Conservation (phyloP, 2,888 invertebrate species). For the Sthenelais limicola region DNA sequence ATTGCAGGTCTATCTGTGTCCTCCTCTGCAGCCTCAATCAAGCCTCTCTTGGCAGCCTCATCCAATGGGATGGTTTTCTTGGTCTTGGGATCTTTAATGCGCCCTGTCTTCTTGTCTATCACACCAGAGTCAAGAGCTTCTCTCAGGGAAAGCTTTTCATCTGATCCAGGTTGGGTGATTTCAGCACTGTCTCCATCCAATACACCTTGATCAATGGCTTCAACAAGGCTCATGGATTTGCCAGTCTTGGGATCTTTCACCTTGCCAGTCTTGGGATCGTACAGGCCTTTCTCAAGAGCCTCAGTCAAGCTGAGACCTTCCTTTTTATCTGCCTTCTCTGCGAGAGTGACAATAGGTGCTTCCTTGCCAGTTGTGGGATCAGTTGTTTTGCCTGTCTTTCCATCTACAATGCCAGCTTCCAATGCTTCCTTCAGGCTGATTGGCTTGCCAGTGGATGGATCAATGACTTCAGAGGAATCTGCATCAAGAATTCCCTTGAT, state of each 20-base stretch:
- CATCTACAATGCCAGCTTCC: conserved; percentile 69
- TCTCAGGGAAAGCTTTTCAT: conserved; percentile 75
- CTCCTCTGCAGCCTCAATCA: conserved; percentile 69
- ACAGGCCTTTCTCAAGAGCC: conserved; percentile 25
- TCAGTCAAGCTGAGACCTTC: conserved; percentile 1
- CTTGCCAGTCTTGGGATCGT: conserved; percentile 77
- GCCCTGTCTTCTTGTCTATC: conserved; percentile 81
- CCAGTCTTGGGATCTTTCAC: conserved; percentile 54
- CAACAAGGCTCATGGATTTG: conserved; percentile 76
- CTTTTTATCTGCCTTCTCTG: background rate
- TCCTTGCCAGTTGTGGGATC: background rate
- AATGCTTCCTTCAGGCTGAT: conserved; percentile 12
- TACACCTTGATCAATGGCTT: conserved; percentile 87
- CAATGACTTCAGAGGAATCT: background rate
- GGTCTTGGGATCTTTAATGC: conserved; percentile 79
- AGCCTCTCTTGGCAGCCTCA: conserved; percentile 84
- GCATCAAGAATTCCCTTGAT: conserved; percentile 77
- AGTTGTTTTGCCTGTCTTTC: background rate
- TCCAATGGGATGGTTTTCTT: conserved; percentile 83
- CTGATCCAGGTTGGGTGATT: conserved; percentile 81
- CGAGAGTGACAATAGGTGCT: too few relatives aligned
- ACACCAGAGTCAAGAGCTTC: conserved; percentile 89
- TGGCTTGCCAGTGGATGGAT: conserved; percentile 51
- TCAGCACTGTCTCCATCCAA: conserved; percentile 81
- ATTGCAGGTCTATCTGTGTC: conserved; percentile 81